Conservation (phyloP, 1,140 invertebrate species). For the Drosophila willistoni region DNA sequence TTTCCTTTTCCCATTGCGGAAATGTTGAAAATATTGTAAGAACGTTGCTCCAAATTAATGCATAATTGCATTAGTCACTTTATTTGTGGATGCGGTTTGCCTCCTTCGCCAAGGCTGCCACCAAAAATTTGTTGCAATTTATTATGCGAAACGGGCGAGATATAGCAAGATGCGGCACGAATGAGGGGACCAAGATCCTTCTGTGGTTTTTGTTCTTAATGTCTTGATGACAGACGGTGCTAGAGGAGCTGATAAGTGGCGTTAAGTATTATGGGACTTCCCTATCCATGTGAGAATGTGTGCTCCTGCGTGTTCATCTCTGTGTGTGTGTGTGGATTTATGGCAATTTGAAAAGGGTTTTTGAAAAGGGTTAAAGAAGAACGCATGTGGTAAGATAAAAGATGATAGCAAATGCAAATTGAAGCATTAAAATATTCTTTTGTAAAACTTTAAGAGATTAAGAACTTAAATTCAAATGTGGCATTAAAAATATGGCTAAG, state of each 20-base stretch:
- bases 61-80: slow-evolving; percentile 79
- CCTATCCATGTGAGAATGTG: slow-evolving; percentile 2
- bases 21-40: slow-evolving; percentile 66
- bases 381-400: slow-evolving; percentile 10
- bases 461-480: neutral
- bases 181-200: neutral
- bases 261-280: slow-evolving; percentile 61
- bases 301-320: neutral
- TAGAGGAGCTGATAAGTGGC: slow-evolving; percentile 51
- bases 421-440: neutral
- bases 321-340: slow-evolving; percentile 36
- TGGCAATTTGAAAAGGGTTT: slow-evolving; percentile 41
- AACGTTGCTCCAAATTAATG: slow-evolving; percentile 64
- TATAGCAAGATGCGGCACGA: neutral
- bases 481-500: neutral
- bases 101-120: slow-evolving; percentile 24
- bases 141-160: slow-evolving; percentile 28
- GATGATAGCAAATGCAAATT: slow-evolving; percentile 12
- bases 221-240: slow-evolving; percentile 59
- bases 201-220: slow-evolving; percentile 38
- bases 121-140: slow-evolving; percentile 76
- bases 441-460: neutral
- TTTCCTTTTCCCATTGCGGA: slow-evolving; percentile 54
- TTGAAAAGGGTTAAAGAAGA: slow-evolving; percentile 25
- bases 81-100: slow-evolving; percentile 37